Evolutionary conservation across 2,797 vertebrate genomes (phyloP).

Genomic region (Poeciliopsis gracilis): DNA sequence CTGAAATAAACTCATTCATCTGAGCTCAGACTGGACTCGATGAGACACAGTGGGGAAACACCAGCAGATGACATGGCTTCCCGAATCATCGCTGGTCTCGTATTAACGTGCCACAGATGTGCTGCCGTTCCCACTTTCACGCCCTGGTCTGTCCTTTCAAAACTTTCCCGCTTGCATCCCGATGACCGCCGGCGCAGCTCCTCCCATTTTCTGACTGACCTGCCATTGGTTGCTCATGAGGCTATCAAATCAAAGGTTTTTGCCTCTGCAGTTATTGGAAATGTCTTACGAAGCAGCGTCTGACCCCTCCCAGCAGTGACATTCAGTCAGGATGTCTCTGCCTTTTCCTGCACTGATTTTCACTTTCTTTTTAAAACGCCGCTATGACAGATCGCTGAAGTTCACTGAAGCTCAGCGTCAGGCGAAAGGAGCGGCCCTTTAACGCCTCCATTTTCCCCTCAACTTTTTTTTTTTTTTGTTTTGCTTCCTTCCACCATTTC

Average conservation of each 20-base stretch:
- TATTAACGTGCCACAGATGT: neutral
- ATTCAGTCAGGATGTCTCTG: slow-evolving; percentile 9
- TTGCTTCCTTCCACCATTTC: slow-evolving; percentile 67
- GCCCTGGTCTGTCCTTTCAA: neutral
- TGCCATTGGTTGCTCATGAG: neutral
- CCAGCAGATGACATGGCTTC: neutral
- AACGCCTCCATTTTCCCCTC: slow-evolving; percentile 61
- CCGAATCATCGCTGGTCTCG: neutral
- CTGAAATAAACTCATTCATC: neutral
- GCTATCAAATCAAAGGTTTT: neutral
- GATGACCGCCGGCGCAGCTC: neutral
- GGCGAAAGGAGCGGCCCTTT: slow-evolving; percentile 47
- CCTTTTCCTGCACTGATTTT: slow-evolving; percentile 27
- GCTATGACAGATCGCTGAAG: slow-evolving; percentile 17
- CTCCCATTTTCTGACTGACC: neutral
- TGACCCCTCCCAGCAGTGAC: neutral
- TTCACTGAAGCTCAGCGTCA: neutral
- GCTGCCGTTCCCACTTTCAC: neutral
- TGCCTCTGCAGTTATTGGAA: slow-evolving; percentile 17
- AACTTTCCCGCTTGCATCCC: too few relatives aligned
- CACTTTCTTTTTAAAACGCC: slow-evolving; percentile 15
- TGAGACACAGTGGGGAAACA: neutral
- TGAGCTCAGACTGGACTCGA: neutral
- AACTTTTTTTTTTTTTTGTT: slow-evolving; percentile 68
- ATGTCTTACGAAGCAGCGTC: neutral